A percentile compares a stretch with the other conserved stretches of the same genome.
Evolutionary conservation across 2,113 vertebrate species (phyloP).

Genomic region (Montifringilla adamsi): DNA sequence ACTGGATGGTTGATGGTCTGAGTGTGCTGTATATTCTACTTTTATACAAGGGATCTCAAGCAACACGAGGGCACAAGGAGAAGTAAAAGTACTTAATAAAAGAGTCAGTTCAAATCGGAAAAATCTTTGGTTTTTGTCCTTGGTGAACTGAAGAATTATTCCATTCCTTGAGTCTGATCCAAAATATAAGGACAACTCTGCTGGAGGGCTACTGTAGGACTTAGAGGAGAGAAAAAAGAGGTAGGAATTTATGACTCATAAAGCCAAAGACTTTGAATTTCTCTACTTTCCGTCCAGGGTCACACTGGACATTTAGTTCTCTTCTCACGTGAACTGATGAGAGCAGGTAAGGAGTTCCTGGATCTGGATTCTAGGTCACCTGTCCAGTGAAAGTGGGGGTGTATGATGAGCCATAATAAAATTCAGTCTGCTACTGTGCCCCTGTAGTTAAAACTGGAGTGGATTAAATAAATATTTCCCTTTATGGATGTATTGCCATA

Average conservation of each 20-base stretch:
- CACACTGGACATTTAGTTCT: background rate
- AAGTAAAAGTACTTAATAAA: background rate
- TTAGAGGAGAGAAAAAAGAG: background rate
- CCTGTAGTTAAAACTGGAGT: background rate
- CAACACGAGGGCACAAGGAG: rapidly evolving
- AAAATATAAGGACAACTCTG: background rate
- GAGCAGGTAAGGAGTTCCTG: background rate
- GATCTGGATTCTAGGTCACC: background rate
- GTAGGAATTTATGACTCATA: background rate
- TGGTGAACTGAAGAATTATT: background rate
- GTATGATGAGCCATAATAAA: background rate
- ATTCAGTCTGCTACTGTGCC: background rate
- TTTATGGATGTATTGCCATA: background rate
- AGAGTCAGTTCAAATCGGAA: background rate
- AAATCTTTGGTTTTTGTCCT: background rate
- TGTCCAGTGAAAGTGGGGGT: background rate
- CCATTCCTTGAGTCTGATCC: background rate
- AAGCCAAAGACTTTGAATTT: background rate
- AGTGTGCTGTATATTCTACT: background rate
- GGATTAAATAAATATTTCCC: background rate
- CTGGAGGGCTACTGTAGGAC: background rate
- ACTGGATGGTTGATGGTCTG: background rate
- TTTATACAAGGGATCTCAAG: background rate
- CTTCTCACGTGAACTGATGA: background rate
- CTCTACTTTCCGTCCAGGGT: background rate